Evolutionary conservation across 2,888 invertebrate species (phyloP), one percentile per base, ranked within the genome.

Genomic region (Cataglyphis altisquamis): DNA sequence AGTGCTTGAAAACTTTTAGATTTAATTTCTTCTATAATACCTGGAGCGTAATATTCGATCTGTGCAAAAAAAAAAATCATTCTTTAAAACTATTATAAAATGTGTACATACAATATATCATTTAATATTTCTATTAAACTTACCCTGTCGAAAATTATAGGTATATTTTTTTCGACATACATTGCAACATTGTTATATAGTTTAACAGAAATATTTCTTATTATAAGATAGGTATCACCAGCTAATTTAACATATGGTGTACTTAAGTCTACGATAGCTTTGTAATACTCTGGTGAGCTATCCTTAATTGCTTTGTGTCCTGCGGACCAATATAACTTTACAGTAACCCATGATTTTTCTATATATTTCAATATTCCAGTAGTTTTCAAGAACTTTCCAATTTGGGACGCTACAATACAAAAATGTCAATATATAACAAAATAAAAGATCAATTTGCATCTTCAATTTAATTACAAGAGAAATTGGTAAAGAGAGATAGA

Each of bases 41-140:
- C 97, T 0, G 97, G 97, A 12, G 96, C 96, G 92, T 97, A 97
- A 85, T 96, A 95, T 74, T 97, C 97, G 90, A 97, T 96, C 96
- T 97, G 48, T 90, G 92, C 73, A 21, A 66, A 15, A 32, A 15
- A 36, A 32, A 29, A 29, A 36, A 66, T 25, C 0, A 12, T 77
- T n/a, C 21, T 10, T 9, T 15, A 55, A 0, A n/a, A 18, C 3
- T n/a, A 15, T 32, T 36, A 18, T n/a, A 60, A 36, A 3, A 32
- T 57, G 25, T 21, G 0, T 8, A 57, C 25, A 3, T 4, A 66
- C 15, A 15, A 15, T 18, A 25, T 32, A 29, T 8, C 8, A 15
- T n/a, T 64, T 12, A 4, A 15, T 15, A 29, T 57, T 55, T 62
- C 29, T 2, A 36, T 25, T 52, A 18, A 82, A 95, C 96, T 96